These are phyloP conservation scores for Cyprinus carpio DNA, from an alignment of 2,113 vertebrate genomes.

Conservation along the genomic window DNA sequence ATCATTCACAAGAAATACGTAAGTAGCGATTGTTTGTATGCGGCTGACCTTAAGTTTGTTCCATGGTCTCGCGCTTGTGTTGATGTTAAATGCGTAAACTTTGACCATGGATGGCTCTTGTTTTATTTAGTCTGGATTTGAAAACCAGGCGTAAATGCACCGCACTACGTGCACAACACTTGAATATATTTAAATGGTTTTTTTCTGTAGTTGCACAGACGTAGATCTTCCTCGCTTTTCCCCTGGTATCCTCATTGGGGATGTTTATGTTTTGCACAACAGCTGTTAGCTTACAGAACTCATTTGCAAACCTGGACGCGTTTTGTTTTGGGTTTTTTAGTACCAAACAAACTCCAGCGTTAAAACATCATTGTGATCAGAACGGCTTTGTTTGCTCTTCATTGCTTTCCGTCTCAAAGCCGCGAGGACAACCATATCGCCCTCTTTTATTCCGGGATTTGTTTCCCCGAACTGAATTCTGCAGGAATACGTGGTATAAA, in stretches of 20 bases:
- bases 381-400: slow-evolving; percentile 71
- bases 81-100: slow-evolving; percentile 73
- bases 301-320: neutral
- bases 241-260: neutral
- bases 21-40: slow-evolving; percentile 72
- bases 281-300: neutral
- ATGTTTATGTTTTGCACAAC: neutral
- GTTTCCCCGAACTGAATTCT: slow-evolving; percentile 67
- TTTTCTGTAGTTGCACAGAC: neutral
- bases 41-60: slow-evolving; percentile 64
- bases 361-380: slow-evolving; percentile 57
- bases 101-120: slow-evolving; percentile 61
- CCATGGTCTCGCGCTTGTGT: slow-evolving; percentile 48
- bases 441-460: slow-evolving; percentile 71
- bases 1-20: slow-evolving; percentile 99
- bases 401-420: slow-evolving; percentile 59
- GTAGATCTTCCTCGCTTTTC: neutral
- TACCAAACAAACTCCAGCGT: slow-evolving; percentile 4
- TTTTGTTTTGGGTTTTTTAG: neutral
- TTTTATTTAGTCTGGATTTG: neutral
- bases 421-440: slow-evolving; percentile 69
- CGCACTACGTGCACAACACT: slow-evolving; percentile 43
- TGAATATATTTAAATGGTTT: neutral
- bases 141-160: neutral
- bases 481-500: neutral